Evolutionary conservation across 2,797 vertebrate species (phyloP), one percentile per base, ranked within the genome.

Genomic region (Schizothorax lantsangensis): DNA sequence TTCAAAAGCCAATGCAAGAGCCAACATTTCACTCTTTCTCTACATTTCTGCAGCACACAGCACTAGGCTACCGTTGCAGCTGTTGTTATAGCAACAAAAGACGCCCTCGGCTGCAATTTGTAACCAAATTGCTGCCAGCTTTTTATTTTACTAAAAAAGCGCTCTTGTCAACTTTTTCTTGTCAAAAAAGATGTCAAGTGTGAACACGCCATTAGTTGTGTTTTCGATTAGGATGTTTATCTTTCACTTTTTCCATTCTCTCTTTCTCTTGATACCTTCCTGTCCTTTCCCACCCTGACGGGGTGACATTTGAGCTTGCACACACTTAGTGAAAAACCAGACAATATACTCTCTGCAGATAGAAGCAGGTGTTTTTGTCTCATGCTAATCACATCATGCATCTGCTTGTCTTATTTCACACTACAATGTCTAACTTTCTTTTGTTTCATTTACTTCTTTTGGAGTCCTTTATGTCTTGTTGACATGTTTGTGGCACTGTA

Each of bases 371-470:
- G 54, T 47, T 79, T 45, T 59, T 30, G 8, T 38, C 45, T 74
- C 17, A 21, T 30, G 52, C 23, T 45, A 17, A 47, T 64, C 12
- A 36, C 26, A 45, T 69, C 45, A 10, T 6, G 30, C 10, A n/a
- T 52, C 43, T 59, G 54, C 40, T 74, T 73, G 38, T 49, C 54
- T 75, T 30, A 17, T 84, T 84, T 84, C n/a, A 74, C 52, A 38
- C 26, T 40, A 26, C 59, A 49, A 8, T 26, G 17, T 26, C 36
- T 73, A 5, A 26, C 26, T 36, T n/a, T 40, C 4, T 11, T 64
- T 43, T 26, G 6, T 72, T 33, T 38, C 0, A 19, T 49, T 66
- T 15, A 54, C 45, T 54, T 38, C 1, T 66, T 59, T 45, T 59
- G 52, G n/a, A 40, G 40, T 10, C 3, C 6, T 73, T 84, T 4